Conservation (phyloP, 2,113 vertebrate species). For the Callaeas wilsoni region DNA sequence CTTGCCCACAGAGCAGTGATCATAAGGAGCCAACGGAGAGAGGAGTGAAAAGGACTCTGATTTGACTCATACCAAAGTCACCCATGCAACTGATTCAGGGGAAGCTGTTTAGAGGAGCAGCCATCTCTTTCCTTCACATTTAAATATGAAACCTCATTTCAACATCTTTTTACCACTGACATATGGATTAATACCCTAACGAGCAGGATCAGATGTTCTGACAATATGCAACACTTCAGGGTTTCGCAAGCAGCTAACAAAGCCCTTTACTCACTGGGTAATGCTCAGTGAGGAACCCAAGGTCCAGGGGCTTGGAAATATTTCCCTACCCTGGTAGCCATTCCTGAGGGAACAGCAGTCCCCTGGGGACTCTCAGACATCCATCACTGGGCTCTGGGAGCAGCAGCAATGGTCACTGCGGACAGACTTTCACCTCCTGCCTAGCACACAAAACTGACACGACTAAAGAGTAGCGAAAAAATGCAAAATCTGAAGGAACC, state of each 20-base stretch:
- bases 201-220: background rate
- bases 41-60: background rate
- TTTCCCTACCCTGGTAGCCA: background rate
- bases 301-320: background rate
- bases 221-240: fast-evolving
- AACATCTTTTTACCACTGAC: background rate
- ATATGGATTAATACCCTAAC: background rate
- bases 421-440: background rate
- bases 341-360: background rate
- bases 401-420: background rate
- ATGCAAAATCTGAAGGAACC: slow-evolving; percentile 19
- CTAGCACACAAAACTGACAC: background rate
- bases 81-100: background rate
- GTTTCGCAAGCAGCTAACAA: background rate
- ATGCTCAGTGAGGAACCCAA: background rate
- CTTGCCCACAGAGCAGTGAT: background rate
- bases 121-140: background rate
- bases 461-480: background rate
- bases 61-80: background rate
- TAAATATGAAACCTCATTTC: background rate
- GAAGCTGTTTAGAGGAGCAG: background rate
- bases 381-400: background rate
- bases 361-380: background rate
- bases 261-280: background rate
- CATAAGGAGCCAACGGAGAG: background rate